Evolutionary conservation across 2,113 vertebrate genomes (phyloP).

Genomic region (Thryonomys swinderianus): DNA sequence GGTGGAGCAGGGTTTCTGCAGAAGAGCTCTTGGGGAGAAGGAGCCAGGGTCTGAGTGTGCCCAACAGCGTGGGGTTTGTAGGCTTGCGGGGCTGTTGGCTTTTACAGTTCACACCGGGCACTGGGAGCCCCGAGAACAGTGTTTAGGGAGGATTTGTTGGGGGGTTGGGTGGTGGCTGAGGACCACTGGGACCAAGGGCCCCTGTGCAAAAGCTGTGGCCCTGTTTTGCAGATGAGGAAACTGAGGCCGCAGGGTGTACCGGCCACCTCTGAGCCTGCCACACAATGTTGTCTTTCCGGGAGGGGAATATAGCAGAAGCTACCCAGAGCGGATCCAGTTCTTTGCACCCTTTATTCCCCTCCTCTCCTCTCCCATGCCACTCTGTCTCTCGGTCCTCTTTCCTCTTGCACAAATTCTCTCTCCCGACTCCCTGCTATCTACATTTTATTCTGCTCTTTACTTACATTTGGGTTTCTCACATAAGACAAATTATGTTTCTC

Average conservation of each 20-base stretch:
- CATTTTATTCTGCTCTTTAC: background rate
- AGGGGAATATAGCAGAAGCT: background rate
- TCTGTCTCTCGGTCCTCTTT: background rate
- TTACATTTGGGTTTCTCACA: background rate
- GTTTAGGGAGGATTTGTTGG: background rate
- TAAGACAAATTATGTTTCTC: background rate
- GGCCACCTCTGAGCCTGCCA: background rate
- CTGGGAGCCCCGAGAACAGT: background rate
- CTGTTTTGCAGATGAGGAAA: background rate
- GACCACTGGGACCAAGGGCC: background rate
- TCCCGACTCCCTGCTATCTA: background rate
- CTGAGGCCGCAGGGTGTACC: background rate
- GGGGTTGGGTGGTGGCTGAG: background rate
- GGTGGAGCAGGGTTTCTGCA: background rate
- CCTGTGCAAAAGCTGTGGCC: background rate
- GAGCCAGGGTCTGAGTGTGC: background rate
- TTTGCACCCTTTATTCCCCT: background rate
- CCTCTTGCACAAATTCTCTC: background rate
- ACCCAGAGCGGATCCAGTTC: background rate
- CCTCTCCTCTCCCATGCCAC: background rate
- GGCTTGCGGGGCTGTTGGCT: background rate
- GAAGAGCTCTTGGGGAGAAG: background rate
- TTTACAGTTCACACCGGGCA: too few species aligned
- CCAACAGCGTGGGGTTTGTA: fast-evolving
- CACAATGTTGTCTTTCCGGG: background rate